Conservation (phyloP, 2,113 vertebrate species). For the Sylvilagus bachmani region DNA sequence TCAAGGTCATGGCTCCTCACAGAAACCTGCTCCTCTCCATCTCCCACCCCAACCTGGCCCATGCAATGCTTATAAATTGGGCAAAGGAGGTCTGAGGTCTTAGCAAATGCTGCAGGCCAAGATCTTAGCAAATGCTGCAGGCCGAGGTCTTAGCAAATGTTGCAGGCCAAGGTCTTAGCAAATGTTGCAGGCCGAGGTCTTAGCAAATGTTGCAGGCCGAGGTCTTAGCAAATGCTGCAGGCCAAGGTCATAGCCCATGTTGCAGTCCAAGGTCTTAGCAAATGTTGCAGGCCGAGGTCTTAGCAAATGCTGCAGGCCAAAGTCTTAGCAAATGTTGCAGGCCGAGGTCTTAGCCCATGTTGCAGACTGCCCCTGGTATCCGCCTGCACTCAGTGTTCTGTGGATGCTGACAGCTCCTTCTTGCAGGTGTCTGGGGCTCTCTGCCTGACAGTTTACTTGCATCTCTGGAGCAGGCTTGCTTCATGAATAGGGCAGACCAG, state of each 20-base stretch:
- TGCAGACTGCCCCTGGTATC: background rate
- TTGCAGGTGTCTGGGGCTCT: background rate
- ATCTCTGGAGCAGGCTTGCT: background rate
- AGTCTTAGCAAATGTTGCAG: background rate
- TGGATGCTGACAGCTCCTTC: background rate
- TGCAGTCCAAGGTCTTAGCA: background rate
- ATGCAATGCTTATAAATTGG: conserved; percentile 1
- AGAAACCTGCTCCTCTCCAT: background rate
- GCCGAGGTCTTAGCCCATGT: background rate
- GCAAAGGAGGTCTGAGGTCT: conserved; percentile 33
- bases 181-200: background rate
- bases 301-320: conserved; percentile 2
- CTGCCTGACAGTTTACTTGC: conserved; percentile 7
- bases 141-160: background rate
- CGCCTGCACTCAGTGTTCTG: background rate
- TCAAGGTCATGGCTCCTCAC: background rate
- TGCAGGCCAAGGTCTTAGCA: background rate
- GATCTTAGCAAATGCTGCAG: background rate
- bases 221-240: background rate
- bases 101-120: background rate
- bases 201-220: conserved; percentile 2
- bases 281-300: background rate
- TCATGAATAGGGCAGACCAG: background rate
- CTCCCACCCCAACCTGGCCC: background rate
- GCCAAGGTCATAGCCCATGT: background rate